Evolutionary conservation across 1,140 invertebrate species (phyloP), one percentile per base, ranked within the genome.

Genomic region (Agrypnia vestita): DNA sequence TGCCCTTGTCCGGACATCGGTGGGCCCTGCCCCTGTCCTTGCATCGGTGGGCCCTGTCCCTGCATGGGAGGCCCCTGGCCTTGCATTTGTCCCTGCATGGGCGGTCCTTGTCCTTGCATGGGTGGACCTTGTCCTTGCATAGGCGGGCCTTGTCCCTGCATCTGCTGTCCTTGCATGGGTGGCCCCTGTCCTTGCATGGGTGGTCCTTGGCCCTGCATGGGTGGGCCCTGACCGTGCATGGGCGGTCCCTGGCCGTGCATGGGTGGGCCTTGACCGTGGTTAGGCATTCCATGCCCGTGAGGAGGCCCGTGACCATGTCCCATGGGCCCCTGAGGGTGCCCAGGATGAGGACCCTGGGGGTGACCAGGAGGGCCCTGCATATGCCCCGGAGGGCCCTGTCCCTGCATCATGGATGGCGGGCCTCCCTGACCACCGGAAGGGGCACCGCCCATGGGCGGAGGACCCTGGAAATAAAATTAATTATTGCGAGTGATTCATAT

Each of bases 381-480:
- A 43, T 82, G 78, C 25, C 61, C 86, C 84, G 86, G 89, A 80
- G 76, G 86, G 84, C 86, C 15, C 85, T 86, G n/a, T 77, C 84
- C 81, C 84, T 83, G 82, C 80, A 83, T 83, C 79, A 80, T 72
- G 64, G 62, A 79, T 43, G 78, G 80, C 6, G 82, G 83, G 19
- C 80, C 83, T 11, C 84, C 81, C 17, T 87, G 87, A 19, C 76
- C 76, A 21, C 44, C 86, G 19, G 87, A 85, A 6, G 86, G 86
- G 15, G 86, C 87, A n/a, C 62, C 62, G 15, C 85, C 84, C 88
- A 89, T 89, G 53, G 84, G 79, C 75, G 86, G 84, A 0, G 87
- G 85, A 15, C 84, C 85, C 86, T 89, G 79, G 19, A 59, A 78
- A n/a, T 55, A 53, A 75, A 1, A 53, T 15, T 25, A 73, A n/a